Evolutionary conservation across 1,140 invertebrate species (phyloP).

Genomic region (Caenorhabditis tropicalis): DNA sequence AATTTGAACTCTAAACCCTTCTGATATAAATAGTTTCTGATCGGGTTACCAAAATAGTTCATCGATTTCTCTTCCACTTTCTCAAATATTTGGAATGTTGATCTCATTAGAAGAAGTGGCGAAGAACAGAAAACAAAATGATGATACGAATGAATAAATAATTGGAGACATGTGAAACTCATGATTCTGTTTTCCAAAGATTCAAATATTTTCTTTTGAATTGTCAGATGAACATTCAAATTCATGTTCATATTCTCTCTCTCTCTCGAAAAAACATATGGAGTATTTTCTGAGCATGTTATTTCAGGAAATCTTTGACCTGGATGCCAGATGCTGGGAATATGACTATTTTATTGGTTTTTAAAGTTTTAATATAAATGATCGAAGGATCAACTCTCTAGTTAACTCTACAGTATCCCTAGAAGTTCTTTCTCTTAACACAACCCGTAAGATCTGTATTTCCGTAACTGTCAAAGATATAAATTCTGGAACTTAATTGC

Average conservation of each 20-base stretch:
- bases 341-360: neutral
- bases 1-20: too few species aligned
- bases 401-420: too few species aligned
- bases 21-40: too few species aligned
- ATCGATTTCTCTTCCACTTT: slow-evolving; percentile 7
- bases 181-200: too few species aligned
- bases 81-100: slow-evolving; percentile 24
- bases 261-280: neutral
- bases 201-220: too few species aligned
- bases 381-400: too few species aligned
- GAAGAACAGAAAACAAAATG: slow-evolving; percentile 15
- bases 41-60: neutral
- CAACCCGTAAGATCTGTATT: too few species aligned
- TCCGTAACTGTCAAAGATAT: too few species aligned
- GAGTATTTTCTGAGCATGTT: neutral
- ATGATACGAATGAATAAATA: neutral
- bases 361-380: neutral
- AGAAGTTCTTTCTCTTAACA: too few species aligned
- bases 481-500: too few species aligned
- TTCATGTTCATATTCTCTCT: neutral
- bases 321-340: neutral
- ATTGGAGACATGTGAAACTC: neutral
- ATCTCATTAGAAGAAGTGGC: slow-evolving; percentile 11
- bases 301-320: neutral
- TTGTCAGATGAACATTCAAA: too few species aligned